Base-by-base conservation (phyloP, 64 coral and sea anemone genomes). In the Montipora sp. region DNA sequence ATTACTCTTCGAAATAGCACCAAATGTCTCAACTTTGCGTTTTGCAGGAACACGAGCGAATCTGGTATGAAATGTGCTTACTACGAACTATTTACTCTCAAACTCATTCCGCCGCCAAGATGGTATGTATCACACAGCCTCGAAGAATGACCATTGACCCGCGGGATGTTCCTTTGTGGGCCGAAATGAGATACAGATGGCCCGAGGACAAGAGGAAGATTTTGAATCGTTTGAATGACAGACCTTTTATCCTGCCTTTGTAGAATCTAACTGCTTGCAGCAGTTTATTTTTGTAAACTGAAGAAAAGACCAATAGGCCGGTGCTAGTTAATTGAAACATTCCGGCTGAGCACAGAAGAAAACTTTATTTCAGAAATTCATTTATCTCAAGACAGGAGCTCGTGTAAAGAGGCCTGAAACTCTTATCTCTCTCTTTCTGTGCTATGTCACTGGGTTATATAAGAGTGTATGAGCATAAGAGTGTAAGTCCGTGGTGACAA, bases 131-230 rank as follows among this genome's bases (percentile, higher is more conserved):
- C 12, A 49, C 43, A 9, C 47, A 71, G 45, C 82, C 82, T 2
- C 46, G 19, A 21, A 50, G 9, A 7, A 49, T 5, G 3, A 2
- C 1, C 6, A 71, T 85, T 71, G 65, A 85, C 61, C 15, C 63
- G 4, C 45, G n/a, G 82, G 82, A 85, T 71, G 8, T 85, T 4
- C 82, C 82, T 5, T 63, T 71, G 46, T 85, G 82, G 82, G 82
- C 82, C 7, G 65, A 85, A 71, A 13, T 85, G 63, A 70, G 14
- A 48, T 85, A 85, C 47, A 70, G 47, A 50, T 85, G 82, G 82
- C 82, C 82, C 3, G 65, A 85, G 46, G 82, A 85, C 45, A 50
- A 70, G 63, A 48, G 19, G n/a, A 85, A 47, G 43, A 85, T 85
- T 72, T 71, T 72, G 2, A 70, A 85, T 48, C 82, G 82, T 14